Evolutionary conservation across 1,140 invertebrate genomes (phyloP), one percentile per base, ranked within the genome.

Genomic region (Drosophila triauraria): DNA sequence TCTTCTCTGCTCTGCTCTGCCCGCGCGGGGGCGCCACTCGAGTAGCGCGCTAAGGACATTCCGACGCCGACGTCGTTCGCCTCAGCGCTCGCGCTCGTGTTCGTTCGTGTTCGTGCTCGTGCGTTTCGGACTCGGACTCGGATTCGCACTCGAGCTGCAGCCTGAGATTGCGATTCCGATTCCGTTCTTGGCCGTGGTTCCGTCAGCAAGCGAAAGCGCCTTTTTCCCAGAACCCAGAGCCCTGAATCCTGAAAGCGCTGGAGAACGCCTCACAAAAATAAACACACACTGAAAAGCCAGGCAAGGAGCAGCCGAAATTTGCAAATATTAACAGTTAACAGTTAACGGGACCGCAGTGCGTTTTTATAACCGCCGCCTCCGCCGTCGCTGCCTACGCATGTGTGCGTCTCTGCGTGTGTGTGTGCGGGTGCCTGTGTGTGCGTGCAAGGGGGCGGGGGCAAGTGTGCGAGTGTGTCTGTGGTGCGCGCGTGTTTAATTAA

Each of bases 401-500:
- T 43, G 43, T 44, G 7, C 32, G 32, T 35, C 8, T 3, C 9
- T 42, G n/a, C 20, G 12, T 27, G 48, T 57, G 72, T 30, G 70
- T 25, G 32, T 62, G 65, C 13, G 62, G 15, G 70, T 17, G 75
- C 50, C 59, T 27, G 65, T 50, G 61, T 54, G 68, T 32, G 61
- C 51, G 71, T 17, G 78, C 40, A 63, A 56, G 53, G 53, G 53
- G 35, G 75, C 38, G 65, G 58, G 70, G 23, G 80, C 57, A 67
- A 53, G 79, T 46, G 61, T 65, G 59, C 44, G 63, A 40, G 38
- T 27, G 40, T 48, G 54, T 46, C 48, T 62, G 61, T 23, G 77
- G 40, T 46, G 76, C 84, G 80, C 83, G 83, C 85, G 83, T 86
- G 82, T 86, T 88, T 88, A 87, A 87, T 87, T 87, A 87, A 88